phyloP scores from a whole-genome alignment of 2,888 invertebrate genomes.

The Eurois occulta region DNA sequence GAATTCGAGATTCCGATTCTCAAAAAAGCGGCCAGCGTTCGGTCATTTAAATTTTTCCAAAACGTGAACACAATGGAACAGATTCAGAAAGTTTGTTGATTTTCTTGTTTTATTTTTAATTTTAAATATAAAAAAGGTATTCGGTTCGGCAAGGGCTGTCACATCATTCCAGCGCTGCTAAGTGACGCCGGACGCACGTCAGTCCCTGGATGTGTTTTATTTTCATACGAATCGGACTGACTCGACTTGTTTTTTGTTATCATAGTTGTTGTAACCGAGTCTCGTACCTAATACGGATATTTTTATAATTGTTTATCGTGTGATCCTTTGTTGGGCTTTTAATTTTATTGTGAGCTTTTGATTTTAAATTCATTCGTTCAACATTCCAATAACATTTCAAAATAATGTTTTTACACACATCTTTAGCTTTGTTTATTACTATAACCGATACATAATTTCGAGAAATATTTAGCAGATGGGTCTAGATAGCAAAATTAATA shows the following conservation, averaged over 20 bases:
- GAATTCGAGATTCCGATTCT: slow-evolving; percentile 85
- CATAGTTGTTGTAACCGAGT: slow-evolving; percentile 85
- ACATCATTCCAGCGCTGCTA: slow-evolving; percentile 90
- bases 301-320: slow-evolving; percentile 78
- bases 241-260: slow-evolving; percentile 88
- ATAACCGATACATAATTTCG: slow-evolving; percentile 41
- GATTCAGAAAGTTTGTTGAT: slow-evolving; percentile 81
- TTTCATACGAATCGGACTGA: slow-evolving; percentile 88
- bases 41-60: slow-evolving; percentile 90
- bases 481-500: slow-evolving; percentile 54
- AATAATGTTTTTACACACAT: slow-evolving; percentile 38
- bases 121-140: slow-evolving; percentile 87
- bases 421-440: slow-evolving; percentile 42
- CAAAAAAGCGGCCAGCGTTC: slow-evolving; percentile 86
- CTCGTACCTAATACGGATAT: slow-evolving; percentile 82
- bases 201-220: slow-evolving; percentile 88
- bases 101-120: slow-evolving; percentile 86
- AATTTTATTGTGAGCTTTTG: slow-evolving; percentile 59
- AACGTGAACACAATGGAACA: slow-evolving; percentile 90
- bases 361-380: slow-evolving; percentile 47
- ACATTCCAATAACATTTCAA: slow-evolving; percentile 49
- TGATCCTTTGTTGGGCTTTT: slow-evolving; percentile 66
- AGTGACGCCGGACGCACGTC: slow-evolving; percentile 91
- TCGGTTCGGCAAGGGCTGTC: slow-evolving; percentile 89
- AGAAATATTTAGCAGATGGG: slow-evolving; percentile 55